Conservation (phyloP, 2,888 invertebrate species). For the Alloplasta piceator region DNA sequence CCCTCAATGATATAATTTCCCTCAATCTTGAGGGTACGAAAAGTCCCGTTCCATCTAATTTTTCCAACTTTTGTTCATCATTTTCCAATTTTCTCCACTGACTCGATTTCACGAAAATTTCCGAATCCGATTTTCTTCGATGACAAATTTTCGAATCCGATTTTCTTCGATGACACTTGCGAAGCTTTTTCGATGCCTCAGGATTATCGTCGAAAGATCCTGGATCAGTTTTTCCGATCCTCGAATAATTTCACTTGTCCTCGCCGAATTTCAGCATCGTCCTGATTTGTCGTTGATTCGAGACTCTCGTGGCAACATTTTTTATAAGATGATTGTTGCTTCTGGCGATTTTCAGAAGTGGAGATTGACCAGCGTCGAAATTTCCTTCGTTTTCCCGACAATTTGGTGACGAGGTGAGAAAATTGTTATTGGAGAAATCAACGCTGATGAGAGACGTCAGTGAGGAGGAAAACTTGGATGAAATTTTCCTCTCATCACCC, state of each 20-base stretch:
- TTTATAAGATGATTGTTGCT: not conserved
- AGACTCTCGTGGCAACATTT: not conserved
- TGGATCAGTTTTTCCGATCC: not conserved
- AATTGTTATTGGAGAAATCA: not conserved
- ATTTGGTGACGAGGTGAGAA: conserved; percentile 31
- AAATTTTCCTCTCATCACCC: conserved; percentile 29
- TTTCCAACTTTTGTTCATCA: not conserved
- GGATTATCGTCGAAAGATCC: not conserved
- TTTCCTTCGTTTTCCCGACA: not conserved
- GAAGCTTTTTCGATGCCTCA: not conserved
- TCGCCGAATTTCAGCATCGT: conserved; percentile 21
- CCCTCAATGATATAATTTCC: not conserved
- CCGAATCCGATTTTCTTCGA: conserved; percentile 30
- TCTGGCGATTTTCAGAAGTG: not conserved
- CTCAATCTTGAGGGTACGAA: not conserved
- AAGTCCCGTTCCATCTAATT: not conserved
- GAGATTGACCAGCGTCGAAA: not conserved
- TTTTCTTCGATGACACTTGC: conserved; percentile 28
- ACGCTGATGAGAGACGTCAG: not conserved
- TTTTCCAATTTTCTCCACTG: not conserved
- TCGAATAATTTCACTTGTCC: not conserved
- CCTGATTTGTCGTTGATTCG: not conserved
- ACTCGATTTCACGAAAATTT: conserved; percentile 11
- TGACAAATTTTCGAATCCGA: conserved; percentile 8
- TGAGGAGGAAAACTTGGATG: conserved; percentile 26